A percentile compares a stretch with the other conserved stretches of the same genome.
Evolutionary conservation across 2,113 vertebrate species (phyloP).

Genomic region (Cryptotis parvus): DNA sequence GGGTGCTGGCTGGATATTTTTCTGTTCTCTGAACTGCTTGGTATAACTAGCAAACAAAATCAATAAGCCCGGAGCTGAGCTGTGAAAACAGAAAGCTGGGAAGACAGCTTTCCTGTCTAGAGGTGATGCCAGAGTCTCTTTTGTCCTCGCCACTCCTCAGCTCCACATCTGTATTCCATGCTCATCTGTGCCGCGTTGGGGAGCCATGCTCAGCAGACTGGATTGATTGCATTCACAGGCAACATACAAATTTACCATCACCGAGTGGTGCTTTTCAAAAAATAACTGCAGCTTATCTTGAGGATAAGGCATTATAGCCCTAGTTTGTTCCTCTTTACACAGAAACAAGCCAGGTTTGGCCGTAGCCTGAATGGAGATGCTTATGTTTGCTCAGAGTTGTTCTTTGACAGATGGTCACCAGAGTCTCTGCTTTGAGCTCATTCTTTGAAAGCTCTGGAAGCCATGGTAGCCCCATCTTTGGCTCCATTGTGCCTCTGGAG

Average conservation of each 20-base stretch:
- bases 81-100: constrained; percentile 46
- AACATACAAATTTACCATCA: constrained; percentile 14
- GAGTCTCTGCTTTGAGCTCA: constrained; percentile 75
- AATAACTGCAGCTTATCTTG: constrained; percentile 13
- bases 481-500: constrained; percentile 76
- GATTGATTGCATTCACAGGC: neutral
- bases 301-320: constrained; percentile 32
- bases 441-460: constrained; percentile 80
- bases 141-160: constrained; percentile 38
- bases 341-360: neutral
- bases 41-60: constrained; percentile 61
- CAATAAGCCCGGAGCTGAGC: constrained; percentile 41
- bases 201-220: constrained; percentile 71
- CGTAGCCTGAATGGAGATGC: constrained; percentile 30
- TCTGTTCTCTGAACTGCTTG: constrained; percentile 59
- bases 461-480: constrained; percentile 67
- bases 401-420: constrained; percentile 82
- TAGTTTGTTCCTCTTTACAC: constrained; percentile 64
- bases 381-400: constrained; percentile 52
- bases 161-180: constrained; percentile 76
- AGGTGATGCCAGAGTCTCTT: constrained; percentile 60
- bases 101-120: constrained; percentile 44
- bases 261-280: constrained; percentile 35
- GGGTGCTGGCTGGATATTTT: neutral
- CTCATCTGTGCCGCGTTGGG: constrained; percentile 55